Base-by-base conservation (phyloP, 2,888 invertebrate genomes). In the Ethmia dodecea region DNA sequence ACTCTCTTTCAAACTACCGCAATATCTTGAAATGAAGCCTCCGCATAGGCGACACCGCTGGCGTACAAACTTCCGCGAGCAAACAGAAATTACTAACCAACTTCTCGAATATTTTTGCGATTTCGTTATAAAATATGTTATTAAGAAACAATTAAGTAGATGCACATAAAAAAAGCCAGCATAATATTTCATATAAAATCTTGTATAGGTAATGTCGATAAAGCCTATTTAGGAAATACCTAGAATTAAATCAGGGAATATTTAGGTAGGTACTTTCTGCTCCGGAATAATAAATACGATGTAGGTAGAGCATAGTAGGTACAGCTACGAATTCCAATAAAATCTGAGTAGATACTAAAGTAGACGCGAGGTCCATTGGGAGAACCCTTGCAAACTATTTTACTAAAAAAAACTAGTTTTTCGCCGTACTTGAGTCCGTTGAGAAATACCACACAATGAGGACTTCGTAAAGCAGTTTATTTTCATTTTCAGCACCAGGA, bases 361-460 rank as follows among this genome's bases (percentile, higher is more conserved):
- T n/a, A n/a, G n/a, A 52, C 55, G 47, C 53, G 42, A 40, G 30
- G 49, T 57, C 71, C 68, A 43, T 38, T 34, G 72, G 66, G 71
- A 62, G 37, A 45, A 63, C 68, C 67, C 63, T 60, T 61, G 59
- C 57, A 58, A 70, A 70, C 63, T 67, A 64, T 69, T 72, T 71
- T 66, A 68, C 68, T 61, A 12, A 6, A 55, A 53, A 60, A 28
- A 39, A 36, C 37, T 37, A 14, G 20, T 35, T 37, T 18, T 14
- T 13, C n/a, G 8, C 25, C 25, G 26, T 9, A 24, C 26, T 26
- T 4, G 14, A 16, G 4, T 10, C 11, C n/a, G 24, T 13, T 13
- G 1, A 32, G 26, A 26, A 26, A 25, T n/a, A 16, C 8, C 13
- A 26, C 6, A 28, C 13, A 28, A 6, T 14, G 11, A 14, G n/a